Conservation (phyloP, 2,113 vertebrate species). For the Xenopus laevis region DNA sequence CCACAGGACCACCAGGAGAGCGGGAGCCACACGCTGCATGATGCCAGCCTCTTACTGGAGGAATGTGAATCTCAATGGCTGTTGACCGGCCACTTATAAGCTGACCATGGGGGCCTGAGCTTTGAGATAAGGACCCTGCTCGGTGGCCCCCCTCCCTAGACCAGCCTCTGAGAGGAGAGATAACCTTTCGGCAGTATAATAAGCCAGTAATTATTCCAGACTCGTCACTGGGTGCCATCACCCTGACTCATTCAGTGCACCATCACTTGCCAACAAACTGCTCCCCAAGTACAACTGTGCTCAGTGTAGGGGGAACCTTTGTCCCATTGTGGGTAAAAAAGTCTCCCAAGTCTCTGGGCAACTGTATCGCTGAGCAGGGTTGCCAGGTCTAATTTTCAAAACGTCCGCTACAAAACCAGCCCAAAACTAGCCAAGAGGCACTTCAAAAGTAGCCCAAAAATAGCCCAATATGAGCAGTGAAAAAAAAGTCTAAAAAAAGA, state of each 20-base stretch:
- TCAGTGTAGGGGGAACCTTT: no score
- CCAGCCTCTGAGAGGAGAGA: slow-evolving; percentile 27
- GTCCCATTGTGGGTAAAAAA: no score
- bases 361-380: no score
- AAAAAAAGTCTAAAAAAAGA: no score
- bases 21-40: slow-evolving; percentile 25
- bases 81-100: slow-evolving; percentile 18
- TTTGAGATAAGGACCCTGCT: slow-evolving; percentile 25
- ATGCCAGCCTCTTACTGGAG: background rate
- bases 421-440: no score
- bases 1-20: slow-evolving; percentile 61
- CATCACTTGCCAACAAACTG: slow-evolving; percentile 2
- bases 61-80: background rate
- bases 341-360: no score
- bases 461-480: no score
- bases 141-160: slow-evolving; percentile 5
- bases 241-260: slow-evolving; percentile 17
- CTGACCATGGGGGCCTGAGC: slow-evolving; percentile 16
- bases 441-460: no score
- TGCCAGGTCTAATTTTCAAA: no score
- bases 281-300: background rate
- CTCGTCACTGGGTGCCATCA: slow-evolving; percentile 14
- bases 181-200: slow-evolving; percentile 39
- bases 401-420: no score
- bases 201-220: slow-evolving; percentile 23